Percentiles rank a stretch among this genome's conserved stretches.
These are phyloP conservation scores for Periparus ater DNA, from an alignment of 2,797 vertebrate species.

Conservation along the genomic window DNA sequence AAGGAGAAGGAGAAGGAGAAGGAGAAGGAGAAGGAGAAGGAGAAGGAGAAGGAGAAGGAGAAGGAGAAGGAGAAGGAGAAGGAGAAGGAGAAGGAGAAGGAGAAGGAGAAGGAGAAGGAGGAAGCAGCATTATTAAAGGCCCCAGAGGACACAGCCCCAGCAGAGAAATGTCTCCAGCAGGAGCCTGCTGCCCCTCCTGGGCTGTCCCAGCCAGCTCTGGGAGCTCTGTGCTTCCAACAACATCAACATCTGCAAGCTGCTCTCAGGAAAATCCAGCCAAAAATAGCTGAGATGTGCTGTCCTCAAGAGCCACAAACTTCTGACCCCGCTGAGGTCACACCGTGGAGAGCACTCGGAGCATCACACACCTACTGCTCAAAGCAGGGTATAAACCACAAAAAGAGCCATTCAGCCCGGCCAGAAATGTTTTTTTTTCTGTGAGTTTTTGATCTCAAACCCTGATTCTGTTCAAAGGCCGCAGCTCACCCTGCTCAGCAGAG, in stretches of 20 bases:
- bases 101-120: neutral
- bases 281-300: neutral
- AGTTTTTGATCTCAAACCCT: neutral
- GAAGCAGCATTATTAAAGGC: neutral
- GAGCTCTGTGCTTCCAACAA: neutral
- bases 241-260: neutral
- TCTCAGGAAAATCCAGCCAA: neutral
- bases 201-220: neutral
- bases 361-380: neutral
- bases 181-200: neutral
- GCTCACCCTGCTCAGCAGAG: neutral
- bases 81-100: neutral
- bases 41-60: neutral
- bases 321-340: neutral
- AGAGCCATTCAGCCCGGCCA: rapidly evolving
- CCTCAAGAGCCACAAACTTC: neutral
- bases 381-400: neutral
- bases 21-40: neutral
- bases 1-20: neutral
- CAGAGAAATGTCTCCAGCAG: neutral
- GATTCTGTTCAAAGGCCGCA: neutral
- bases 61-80: neutral
- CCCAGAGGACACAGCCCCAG: neutral
- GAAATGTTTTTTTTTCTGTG: neutral
- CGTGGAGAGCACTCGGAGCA: rapidly evolving